A percentile compares a stretch with the other conserved stretches of the same genome.
phyloP scores from a whole-genome alignment of 2,113 vertebrate genomes.

The Gnathonemus echidnorhynchus region DNA sequence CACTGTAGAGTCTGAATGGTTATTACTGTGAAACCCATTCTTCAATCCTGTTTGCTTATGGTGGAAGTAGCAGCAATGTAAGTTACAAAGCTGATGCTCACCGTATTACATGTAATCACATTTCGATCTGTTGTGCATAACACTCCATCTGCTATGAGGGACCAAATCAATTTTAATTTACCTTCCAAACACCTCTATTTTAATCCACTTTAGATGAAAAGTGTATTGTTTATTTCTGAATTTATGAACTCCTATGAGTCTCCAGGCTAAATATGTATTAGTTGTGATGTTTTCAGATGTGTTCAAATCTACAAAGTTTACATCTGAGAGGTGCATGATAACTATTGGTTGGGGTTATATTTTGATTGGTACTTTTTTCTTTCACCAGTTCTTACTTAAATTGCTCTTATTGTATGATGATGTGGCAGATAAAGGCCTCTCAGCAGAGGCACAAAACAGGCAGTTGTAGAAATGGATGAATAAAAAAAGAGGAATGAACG shows the following conservation, averaged over 20 bases:
- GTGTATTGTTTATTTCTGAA: not conserved
- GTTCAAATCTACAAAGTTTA: not conserved
- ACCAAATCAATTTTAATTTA: not conserved
- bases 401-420: not conserved
- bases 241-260: not conserved
- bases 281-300: not conserved
- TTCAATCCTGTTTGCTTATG: not conserved
- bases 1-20: not conserved
- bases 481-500: not conserved
- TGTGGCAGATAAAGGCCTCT: not conserved
- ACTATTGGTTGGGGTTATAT: not conserved
- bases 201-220: not conserved
- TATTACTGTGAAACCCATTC: not conserved
- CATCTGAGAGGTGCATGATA: not conserved
- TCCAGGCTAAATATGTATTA: not conserved
- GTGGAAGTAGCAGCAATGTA: not conserved
- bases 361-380: not conserved
- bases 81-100: not conserved
- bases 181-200: not conserved
- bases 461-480: not conserved
- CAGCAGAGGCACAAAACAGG: not conserved
- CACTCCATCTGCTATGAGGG: not conserved
- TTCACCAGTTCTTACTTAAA: not conserved
- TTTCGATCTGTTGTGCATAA: not conserved
- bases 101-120: not conserved